Conservation (phyloP, 1,140 invertebrate genomes). For the Formica selysi region DNA sequence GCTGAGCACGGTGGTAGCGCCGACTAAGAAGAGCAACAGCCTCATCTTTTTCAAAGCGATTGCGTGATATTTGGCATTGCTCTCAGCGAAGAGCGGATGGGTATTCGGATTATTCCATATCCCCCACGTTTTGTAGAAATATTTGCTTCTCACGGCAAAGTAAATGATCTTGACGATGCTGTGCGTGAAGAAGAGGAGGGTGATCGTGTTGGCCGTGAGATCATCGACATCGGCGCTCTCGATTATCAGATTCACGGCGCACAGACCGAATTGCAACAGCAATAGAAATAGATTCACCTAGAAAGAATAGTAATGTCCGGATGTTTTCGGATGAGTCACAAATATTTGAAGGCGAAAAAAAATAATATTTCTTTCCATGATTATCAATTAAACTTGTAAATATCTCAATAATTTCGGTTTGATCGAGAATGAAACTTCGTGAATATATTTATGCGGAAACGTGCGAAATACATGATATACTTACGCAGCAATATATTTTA, state of each 20-base stretch:
- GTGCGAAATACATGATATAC: slow-evolving; percentile 64
- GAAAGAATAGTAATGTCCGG: slow-evolving; percentile 5
- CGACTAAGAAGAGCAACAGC: slow-evolving; percentile 90
- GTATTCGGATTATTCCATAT: slow-evolving; percentile 94
- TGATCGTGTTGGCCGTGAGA: slow-evolving; percentile 93
- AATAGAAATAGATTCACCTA: slow-evolving; percentile 88
- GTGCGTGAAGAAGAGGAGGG: slow-evolving; percentile 93
- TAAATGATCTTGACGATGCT: slow-evolving; percentile 91
- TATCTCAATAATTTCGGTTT: not conserved
- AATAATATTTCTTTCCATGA: not conserved
- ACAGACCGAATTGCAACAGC: slow-evolving; percentile 89
- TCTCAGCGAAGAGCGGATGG: slow-evolving; percentile 94
- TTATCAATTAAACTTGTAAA: not conserved
- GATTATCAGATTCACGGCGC: slow-evolving; percentile 89
- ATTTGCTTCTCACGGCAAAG: slow-evolving; percentile 90
- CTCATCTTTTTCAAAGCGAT: slow-evolving; percentile 92
- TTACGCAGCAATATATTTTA: slow-evolving; percentile 82
- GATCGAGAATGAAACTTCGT: not conserved
- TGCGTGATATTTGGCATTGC: slow-evolving; percentile 91
- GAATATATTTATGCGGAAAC: not conserved
- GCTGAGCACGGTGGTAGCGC: slow-evolving; percentile 88
- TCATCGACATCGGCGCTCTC: slow-evolving; percentile 93
- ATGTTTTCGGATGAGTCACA: not conserved
- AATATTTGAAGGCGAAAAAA: not conserved
- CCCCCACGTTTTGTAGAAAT: slow-evolving; percentile 91